Conservation (phyloP, 2,113 vertebrate species). For the Nesoenas mayeri region DNA sequence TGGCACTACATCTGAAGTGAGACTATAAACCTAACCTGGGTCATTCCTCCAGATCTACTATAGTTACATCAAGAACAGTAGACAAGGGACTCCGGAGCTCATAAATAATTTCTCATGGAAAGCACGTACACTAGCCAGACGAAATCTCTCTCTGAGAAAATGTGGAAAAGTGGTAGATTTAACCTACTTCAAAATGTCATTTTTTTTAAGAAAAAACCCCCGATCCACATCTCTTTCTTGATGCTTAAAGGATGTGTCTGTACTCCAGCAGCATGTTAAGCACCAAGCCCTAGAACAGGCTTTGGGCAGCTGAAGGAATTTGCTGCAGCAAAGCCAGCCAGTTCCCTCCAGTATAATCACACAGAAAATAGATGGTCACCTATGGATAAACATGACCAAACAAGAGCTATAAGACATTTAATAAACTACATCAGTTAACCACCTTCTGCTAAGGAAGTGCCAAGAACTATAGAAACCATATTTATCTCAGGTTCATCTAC, state of each 20-base stretch:
- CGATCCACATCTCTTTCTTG: conserved; percentile 31
- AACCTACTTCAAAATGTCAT: conserved; percentile 68
- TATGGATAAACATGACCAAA: background rate
- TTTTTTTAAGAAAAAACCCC: conserved; percentile 23
- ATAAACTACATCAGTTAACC: background rate
- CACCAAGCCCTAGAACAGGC: background rate
- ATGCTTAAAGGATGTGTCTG: conserved; percentile 42
- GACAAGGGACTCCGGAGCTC: conserved; percentile 41
- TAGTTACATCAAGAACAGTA: conserved; percentile 53
- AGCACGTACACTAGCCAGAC: conserved; percentile 55
- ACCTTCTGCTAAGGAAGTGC: background rate
- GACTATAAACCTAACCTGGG: conserved; percentile 64
- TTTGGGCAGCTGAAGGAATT: background rate
- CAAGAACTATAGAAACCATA: background rate
- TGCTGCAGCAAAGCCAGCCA: background rate
- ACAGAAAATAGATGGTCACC: background rate
- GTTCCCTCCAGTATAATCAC: background rate
- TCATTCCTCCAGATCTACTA: conserved; percentile 64
- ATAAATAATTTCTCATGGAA: conserved; percentile 68
- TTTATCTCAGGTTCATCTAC: background rate
- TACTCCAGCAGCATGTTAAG: conserved; percentile 35
- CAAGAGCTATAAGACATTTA: background rate
- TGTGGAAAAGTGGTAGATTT: conserved; percentile 61
- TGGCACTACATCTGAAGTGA: conserved; percentile 53
- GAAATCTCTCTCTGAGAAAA: conserved; percentile 63